These are phyloP conservation scores for Bembecia ichneumoniformis DNA, from an alignment of 2,888 invertebrate species.

Conservation along the genomic window DNA sequence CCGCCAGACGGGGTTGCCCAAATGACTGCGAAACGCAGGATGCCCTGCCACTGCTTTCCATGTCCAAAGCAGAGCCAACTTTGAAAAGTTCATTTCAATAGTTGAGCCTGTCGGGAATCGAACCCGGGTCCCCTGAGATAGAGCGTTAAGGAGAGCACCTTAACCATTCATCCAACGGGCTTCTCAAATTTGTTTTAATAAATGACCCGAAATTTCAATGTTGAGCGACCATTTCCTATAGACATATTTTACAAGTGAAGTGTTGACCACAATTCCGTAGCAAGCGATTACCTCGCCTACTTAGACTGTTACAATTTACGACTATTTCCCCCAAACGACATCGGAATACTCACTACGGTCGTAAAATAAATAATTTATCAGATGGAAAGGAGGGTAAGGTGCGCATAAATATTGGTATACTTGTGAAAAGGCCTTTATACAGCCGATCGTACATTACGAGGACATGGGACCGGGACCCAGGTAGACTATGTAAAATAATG, in stretches of 20 bases:
- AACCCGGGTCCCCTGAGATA: no score
- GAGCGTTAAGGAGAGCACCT: no score
- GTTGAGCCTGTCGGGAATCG: no score
- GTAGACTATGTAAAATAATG: background rate
- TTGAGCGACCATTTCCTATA: no score
- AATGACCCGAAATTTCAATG: no score
- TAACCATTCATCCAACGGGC: no score
- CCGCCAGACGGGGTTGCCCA: no score
- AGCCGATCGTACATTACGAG: constrained; percentile 41
- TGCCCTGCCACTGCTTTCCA: no score
- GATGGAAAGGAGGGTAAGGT: constrained; percentile 19
- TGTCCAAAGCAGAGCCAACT: no score
- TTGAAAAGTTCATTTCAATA: no score
- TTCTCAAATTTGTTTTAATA: no score
- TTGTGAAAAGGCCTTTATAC: constrained; percentile 22
- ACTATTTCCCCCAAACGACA: constrained; percentile 32
- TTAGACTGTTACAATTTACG: constrained; percentile 43
- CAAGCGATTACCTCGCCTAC: constrained; percentile 24
- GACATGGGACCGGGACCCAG: constrained; percentile 12
- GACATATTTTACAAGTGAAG: background rate
- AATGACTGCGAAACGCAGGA: no score
- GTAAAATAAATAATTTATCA: constrained; percentile 62
- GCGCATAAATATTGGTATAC: constrained; percentile 40
- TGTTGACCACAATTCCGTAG: background rate
- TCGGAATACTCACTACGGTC: constrained; percentile 53